These are phyloP conservation scores for Streblospio benedicti DNA, from an alignment of 1,140 invertebrate species.

Conservation along the genomic window DNA sequence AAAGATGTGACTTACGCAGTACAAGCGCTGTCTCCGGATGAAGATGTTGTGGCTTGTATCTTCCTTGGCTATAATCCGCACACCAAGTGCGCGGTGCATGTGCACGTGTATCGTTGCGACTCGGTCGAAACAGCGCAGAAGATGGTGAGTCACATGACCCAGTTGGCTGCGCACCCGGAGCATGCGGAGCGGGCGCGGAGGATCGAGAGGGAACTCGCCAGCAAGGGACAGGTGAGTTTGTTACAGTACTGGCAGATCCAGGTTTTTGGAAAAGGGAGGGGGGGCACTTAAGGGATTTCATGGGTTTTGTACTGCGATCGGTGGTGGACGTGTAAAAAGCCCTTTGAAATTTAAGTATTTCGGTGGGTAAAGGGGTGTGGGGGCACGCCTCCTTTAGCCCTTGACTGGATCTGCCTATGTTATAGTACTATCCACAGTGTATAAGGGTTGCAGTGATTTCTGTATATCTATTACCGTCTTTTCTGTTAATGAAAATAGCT, in stretches of 20 bases:
- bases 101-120: conserved; percentile 90
- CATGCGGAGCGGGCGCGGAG: conserved; percentile 58
- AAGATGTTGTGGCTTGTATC: conserved; percentile 83
- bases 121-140: conserved; percentile 82
- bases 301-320: too few species aligned
- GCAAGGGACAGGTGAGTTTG: conserved; percentile 27
- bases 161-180: conserved; percentile 69
- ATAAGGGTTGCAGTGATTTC: too few species aligned
- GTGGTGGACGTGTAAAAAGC: too few species aligned
- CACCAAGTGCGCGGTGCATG: conserved; percentile 77
- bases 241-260: too few species aligned
- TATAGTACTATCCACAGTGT: too few species aligned
- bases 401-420: too few species aligned
- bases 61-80: conserved; percentile 56
- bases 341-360: too few species aligned
- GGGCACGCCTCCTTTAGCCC: neutral
- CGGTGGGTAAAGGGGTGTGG: neutral
- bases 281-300: too few species aligned
- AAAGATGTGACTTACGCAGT: conserved; percentile 33
- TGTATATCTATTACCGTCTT: too few species aligned
- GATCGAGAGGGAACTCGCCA: conserved; percentile 36
- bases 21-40: conserved; percentile 23
- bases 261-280: too few species aligned
- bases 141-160: conserved; percentile 70
- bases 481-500: too few species aligned